Percentiles rank a stretch among this genome's conserved stretches.
Conservation (phyloP, 2,888 invertebrate species). For the Erebia ligea region DNA sequence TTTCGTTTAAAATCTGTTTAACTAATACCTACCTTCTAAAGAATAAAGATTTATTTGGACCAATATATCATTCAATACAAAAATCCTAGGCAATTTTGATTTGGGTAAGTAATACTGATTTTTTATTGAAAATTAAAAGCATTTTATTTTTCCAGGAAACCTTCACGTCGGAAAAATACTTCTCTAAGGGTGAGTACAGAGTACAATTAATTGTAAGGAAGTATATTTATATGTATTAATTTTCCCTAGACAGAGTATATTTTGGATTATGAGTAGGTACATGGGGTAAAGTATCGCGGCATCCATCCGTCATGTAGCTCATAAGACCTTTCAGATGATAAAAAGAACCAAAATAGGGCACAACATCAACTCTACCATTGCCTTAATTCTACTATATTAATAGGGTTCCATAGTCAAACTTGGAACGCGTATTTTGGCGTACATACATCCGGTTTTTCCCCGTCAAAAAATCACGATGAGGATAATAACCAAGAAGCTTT, state of each 20-base stretch:
- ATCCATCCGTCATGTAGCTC: constrained; percentile 40
- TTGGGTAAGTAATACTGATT: neutral
- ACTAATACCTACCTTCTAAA: neutral
- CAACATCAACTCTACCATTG: constrained; percentile 36
- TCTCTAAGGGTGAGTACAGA: neutral
- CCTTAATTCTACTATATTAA: neutral
- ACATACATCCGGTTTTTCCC: too few relatives aligned
- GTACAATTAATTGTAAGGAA: neutral
- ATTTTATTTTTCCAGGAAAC: constrained; percentile 1
- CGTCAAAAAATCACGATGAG: too few relatives aligned
- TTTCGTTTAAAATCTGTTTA: constrained; percentile 1
- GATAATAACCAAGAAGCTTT: too few relatives aligned
- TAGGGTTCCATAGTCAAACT: too few relatives aligned
- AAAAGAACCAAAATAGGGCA: constrained; percentile 36
- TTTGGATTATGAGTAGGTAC: constrained; percentile 30
- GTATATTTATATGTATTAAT: constrained; percentile 26
- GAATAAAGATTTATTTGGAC: neutral
- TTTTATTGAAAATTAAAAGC: neutral
- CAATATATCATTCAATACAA: neutral
- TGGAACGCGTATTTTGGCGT: too few relatives aligned
- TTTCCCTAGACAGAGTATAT: constrained; percentile 28
- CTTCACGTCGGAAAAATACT: neutral
- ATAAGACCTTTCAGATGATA: constrained; percentile 37
- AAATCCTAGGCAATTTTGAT: neutral
- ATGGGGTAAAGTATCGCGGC: constrained; percentile 32